Conservation (phyloP, 64 coral and sea anemone species). For the Actinia tenebrosa region DNA sequence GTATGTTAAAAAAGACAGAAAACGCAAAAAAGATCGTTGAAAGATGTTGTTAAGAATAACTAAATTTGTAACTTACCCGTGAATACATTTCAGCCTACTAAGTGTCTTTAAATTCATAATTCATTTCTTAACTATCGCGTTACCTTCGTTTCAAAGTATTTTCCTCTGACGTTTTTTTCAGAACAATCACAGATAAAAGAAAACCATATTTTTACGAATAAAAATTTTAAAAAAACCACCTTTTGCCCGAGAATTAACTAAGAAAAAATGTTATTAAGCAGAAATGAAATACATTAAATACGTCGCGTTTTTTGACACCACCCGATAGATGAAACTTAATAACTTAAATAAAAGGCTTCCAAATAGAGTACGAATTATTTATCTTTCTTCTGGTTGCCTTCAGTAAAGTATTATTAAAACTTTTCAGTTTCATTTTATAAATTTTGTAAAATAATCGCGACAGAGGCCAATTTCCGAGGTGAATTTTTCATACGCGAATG, state of each 20-base stretch:
- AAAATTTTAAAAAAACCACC: not conserved
- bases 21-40: not conserved
- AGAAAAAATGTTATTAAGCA: not conserved
- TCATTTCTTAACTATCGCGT: not conserved
- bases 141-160: not conserved
- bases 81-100: not conserved
- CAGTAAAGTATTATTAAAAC: not conserved
- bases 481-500: not conserved
- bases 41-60: not conserved
- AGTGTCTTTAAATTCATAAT: not conserved
- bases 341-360: not conserved
- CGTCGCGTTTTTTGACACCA: not conserved
- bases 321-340: slow-evolving; percentile 1
- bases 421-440: slow-evolving; percentile 1
- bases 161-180: not conserved
- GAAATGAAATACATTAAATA: not conserved
- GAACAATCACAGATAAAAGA: not conserved
- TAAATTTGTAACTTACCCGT: not conserved
- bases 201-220: not conserved
- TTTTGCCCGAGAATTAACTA: not conserved
- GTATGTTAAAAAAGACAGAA: not conserved
- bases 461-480: not conserved
- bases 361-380: not conserved
- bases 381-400: not conserved
- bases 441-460: not conserved